Evolutionary conservation across 2,113 vertebrate species (phyloP).

Genomic region (Telmatochromis brichardi): DNA sequence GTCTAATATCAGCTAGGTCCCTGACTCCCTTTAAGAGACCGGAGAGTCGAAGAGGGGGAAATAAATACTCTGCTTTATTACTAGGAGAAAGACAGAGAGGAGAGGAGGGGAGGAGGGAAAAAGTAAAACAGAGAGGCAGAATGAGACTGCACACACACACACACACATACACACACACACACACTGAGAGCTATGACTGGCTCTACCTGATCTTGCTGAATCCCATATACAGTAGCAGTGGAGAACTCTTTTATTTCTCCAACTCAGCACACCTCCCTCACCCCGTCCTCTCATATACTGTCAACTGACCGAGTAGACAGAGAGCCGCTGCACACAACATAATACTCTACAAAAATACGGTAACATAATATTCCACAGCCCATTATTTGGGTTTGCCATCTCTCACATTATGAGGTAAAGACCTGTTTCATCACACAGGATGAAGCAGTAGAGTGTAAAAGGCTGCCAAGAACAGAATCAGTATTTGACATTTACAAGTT

Average conservation of each 20-base stretch:
- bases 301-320: constrained; percentile 46
- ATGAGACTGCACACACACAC: constrained; percentile 10
- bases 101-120: not conserved
- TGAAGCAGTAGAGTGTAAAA: not conserved
- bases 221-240: constrained; percentile 28
- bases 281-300: constrained; percentile 48
- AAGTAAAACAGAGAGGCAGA: constrained; percentile 38
- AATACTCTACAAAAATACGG: not conserved
- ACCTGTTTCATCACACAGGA: not conserved
- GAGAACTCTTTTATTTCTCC: constrained; percentile 62
- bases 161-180: not conserved
- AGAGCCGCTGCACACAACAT: not conserved
- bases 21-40: constrained; percentile 67
- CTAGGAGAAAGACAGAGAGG: constrained; percentile 48
- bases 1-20: constrained; percentile 65
- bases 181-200: constrained; percentile 4
- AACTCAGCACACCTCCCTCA: constrained; percentile 66
- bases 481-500: not conserved
- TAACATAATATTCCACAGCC: not conserved
- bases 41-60: constrained; percentile 41
- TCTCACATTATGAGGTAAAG: not conserved
- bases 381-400: not conserved
- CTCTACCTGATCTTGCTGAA: constrained; percentile 45
- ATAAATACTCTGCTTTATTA: constrained; percentile 75
- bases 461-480: not conserved